Base-by-base conservation (phyloP, 1,140 invertebrate genomes). In the Brachystomella parvula region DNA sequence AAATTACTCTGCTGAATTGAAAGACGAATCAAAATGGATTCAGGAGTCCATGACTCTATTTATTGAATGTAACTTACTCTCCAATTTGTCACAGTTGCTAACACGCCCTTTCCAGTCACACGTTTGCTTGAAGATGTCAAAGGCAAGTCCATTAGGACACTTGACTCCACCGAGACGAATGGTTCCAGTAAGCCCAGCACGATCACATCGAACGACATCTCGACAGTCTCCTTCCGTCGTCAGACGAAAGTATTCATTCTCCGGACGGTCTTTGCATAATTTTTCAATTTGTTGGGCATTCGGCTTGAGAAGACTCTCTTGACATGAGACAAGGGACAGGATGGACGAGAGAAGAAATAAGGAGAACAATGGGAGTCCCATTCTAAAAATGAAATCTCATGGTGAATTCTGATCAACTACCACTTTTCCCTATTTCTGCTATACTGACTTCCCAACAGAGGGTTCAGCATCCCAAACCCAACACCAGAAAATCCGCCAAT, bases 51-150 rank as follows among this genome's bases (percentile, higher is more conserved):
- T n/a, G n/a, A n/a, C n/a, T n/a, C n/a, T n/a, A n/a, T n/a, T n/a
- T 9, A 12, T 39, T 17, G 57, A 21, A 19, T 12, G 9, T 19
- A 9, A 87, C 90, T 94, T 90, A 94, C 92, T 92, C 84, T 92
- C 90, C 78, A 89, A 76, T 79, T 86, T 83, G 82, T 93, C 87
- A 83, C 92, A 94, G 86, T 92, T 94, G 84, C 91, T 90, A 81
- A 94, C 92, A 83, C 92, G 88, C 75, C 88, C 86, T 85, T 92
- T 94, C 90, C 92, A 96, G 81, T 94, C 91, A 82, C 92, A 95
- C 70, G 91, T 94, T 79, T 96, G 92, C 75, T 90, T 84, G 79
- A 91, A 87, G 78, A 96, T 89, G 85, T 96, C 92, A 82, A 96
- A 96, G 75, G 89, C 90, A 76, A 96, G 83, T 79, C 91, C 90